phyloP scores from a whole-genome alignment of 2,888 invertebrate genomes.

The Athalia rosae region DNA sequence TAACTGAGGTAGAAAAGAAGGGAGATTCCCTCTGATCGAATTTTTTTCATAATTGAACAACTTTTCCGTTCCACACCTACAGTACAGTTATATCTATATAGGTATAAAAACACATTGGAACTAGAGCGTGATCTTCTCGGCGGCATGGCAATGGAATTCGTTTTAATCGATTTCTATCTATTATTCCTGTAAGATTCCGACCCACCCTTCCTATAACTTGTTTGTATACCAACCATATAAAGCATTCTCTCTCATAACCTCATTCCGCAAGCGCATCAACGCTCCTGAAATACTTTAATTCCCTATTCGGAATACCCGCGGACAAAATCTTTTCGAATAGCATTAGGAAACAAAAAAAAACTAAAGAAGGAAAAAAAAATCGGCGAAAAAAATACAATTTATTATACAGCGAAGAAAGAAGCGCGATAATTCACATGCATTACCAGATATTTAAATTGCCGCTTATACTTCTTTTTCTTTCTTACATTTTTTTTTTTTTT shows the following conservation, averaged over 20 bases:
- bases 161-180: conserved; percentile 12
- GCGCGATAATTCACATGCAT: conserved; percentile 3
- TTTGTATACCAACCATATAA: background rate
- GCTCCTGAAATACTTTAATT: background rate
- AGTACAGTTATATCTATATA: background rate
- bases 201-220: background rate
- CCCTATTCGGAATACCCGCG: background rate
- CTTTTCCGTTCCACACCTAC: background rate
- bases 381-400: background rate
- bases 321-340: background rate
- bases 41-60: conserved; percentile 32
- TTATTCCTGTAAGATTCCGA: background rate
- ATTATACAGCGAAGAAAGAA: background rate
- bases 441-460: conserved; percentile 7
- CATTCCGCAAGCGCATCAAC: background rate
- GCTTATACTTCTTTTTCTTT: background rate
- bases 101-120: conserved; percentile 3
- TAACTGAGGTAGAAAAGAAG: background rate
- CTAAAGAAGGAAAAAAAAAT: no score
- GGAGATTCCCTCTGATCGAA: background rate
- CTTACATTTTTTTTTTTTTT: no score
- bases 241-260: background rate
- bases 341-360: no score
- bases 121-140: background rate
- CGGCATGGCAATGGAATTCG: background rate